Base-by-base conservation (phyloP, 2,113 vertebrate species). In the Spilogale gracilis region DNA sequence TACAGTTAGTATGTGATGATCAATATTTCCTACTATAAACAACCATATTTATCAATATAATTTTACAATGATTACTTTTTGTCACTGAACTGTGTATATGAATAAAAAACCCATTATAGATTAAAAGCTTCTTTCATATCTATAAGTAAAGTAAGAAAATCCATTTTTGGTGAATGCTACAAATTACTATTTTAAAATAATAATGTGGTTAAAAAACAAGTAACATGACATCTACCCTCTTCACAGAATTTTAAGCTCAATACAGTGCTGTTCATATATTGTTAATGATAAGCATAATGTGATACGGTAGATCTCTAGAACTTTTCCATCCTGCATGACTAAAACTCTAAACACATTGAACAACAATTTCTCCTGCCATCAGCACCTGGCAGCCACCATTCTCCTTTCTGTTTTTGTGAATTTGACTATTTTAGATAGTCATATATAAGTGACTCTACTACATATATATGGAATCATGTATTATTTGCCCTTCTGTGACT, bases 21-120 rank as follows among this genome's bases (percentile, higher is more conserved):
- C 27, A 86, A 30, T 84, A 81, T 81, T 93, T 80, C 20, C 56
- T 97, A 54, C 27, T 90, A 43, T 58, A 83, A 92, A n/a, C 14
- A 74, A 18, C 16, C 14, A 69, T 58, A 65, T 80, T 87, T 93
- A 20, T 9, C 27, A 89, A 96, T 32, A 96, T 32, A 60, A 56
- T 69, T 65, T 93, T 80, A 2, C 5, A 54, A 16, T 88, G 63
- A n/a, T 27, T 80, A 91, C 0, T 69, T 84, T 97, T 91, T 94
- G 20, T 63, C 69, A 89, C 30, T 88, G 5, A 94, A 71, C 38
- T 23, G 13, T 60, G 0, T 21, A 30, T 84, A 58, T 56, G 69
- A 67, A 86, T 87, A 54, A 95, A 85, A 81, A 78, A 65, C 43
- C 76, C 50, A 73, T n/a, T 63, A 9, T 52, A 65, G 18, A 21